A percentile compares a stretch with the other conserved stretches of the same genome.
Evolutionary conservation across 2,888 invertebrate species (phyloP).

Genomic region (Anaspis maculata): DNA sequence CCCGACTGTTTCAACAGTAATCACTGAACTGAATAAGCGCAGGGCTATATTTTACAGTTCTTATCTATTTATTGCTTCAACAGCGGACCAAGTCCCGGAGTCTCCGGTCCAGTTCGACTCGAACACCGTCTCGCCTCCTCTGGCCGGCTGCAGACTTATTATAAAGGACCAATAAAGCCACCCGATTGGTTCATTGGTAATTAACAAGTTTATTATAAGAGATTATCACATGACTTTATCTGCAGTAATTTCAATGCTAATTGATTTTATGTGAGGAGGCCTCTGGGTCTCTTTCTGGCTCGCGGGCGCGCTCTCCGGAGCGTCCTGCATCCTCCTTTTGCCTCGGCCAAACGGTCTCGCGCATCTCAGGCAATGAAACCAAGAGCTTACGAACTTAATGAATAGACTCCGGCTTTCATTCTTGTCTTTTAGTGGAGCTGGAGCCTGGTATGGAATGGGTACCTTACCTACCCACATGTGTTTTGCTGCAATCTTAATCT

Average conservation of each 20-base stretch:
- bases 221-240: conserved; percentile 40
- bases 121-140: conserved; percentile 3
- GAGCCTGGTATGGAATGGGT: too few relatives aligned
- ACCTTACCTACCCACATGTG: too few relatives aligned
- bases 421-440: conserved; percentile 10
- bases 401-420: conserved; percentile 14
- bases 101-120: conserved; percentile 3
- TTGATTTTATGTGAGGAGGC: conserved; percentile 35
- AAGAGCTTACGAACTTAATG: conserved; percentile 15
- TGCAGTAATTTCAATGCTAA: conserved; percentile 39
- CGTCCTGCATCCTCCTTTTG: background rate
- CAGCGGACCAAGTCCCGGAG: conserved; percentile 19
- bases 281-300: conserved; percentile 11
- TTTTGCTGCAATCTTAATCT: too few relatives aligned
- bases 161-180: conserved; percentile 37
- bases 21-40: conserved; percentile 28
- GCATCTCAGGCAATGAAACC: conserved; percentile 13
- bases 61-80: conserved; percentile 37
- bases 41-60: conserved; percentile 35
- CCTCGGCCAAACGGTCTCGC: conserved; percentile 2
- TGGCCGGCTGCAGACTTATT: conserved; percentile 27
- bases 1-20: conserved; percentile 28
- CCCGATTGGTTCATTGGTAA: conserved; percentile 37
- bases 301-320: conserved; percentile 1
- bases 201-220: conserved; percentile 41